Evolutionary conservation across 2,113 vertebrate genomes (phyloP).

Genomic region (Paralichthys olivaceus): DNA sequence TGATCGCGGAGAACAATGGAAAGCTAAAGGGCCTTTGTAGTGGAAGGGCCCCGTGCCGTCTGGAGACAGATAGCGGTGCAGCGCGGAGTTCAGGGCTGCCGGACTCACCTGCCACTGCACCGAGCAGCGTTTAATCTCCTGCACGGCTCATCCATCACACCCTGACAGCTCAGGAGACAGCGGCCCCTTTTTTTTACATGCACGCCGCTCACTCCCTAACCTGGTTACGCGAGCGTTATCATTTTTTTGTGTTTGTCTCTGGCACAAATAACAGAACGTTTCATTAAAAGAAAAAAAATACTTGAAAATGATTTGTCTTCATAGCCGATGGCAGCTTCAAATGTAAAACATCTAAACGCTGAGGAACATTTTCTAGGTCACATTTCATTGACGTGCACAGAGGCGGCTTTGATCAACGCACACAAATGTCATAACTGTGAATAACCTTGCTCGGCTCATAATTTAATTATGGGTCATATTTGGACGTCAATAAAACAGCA

Average conservation of each 20-base stretch:
- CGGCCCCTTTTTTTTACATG: constrained; percentile 47
- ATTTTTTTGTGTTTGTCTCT: neutral
- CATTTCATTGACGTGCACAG: constrained; percentile 5
- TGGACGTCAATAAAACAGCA: constrained; percentile 50
- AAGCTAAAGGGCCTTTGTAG: constrained; percentile 51
- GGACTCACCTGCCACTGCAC: constrained; percentile 56
- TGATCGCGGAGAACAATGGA: constrained; percentile 56
- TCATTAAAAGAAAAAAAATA: neutral
- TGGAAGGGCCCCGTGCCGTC: constrained; percentile 19
- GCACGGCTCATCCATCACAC: constrained; percentile 62
- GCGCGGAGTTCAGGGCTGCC: neutral
- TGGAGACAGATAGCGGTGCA: constrained; percentile 28
- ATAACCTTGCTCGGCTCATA: constrained; percentile 47
- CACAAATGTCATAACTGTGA: constrained; percentile 31
- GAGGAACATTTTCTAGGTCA: neutral
- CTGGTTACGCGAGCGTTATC: constrained; percentile 16
- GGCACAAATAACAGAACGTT: constrained; percentile 6
- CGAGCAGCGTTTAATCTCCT: constrained; percentile 60
- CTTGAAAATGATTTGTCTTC: neutral
- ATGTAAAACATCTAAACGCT: neutral
- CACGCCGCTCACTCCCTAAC: constrained; percentile 33
- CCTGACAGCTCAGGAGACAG: constrained; percentile 57
- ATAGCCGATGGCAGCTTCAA: neutral
- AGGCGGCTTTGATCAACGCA: constrained; percentile 12
- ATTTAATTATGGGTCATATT: constrained; percentile 54